Evolutionary conservation across 2,797 vertebrate species (phyloP).

Genomic region (Dallia pectoralis): DNA sequence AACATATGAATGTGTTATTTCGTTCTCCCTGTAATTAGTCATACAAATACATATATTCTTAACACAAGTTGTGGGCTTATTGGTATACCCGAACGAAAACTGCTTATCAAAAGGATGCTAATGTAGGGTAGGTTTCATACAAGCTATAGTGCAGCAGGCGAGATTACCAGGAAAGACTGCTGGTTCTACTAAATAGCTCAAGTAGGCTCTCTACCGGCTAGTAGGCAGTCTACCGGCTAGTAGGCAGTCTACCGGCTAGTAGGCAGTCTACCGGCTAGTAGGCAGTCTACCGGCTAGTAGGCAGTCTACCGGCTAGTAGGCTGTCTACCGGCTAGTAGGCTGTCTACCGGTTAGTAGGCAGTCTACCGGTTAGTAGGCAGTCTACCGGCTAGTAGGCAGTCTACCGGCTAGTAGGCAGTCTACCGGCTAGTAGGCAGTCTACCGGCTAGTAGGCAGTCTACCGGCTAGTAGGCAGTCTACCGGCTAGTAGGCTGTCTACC

Average conservation of each 20-base stretch:
- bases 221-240: too few species aligned
- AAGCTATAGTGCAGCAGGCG: not conserved
- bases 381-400: too few species aligned
- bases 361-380: too few species aligned
- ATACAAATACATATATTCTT: not conserved
- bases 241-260: too few species aligned
- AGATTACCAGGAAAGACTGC: not conserved
- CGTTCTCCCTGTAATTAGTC: not conserved
- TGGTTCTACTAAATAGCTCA: not conserved
- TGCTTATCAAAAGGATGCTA: not conserved
- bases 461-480: too few species aligned
- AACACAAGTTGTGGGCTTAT: not conserved
- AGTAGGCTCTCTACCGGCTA: not conserved
- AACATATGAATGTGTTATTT: not conserved
- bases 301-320: too few species aligned
- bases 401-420: too few species aligned
- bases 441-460: too few species aligned
- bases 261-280: too few species aligned
- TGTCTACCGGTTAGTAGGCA: too few species aligned
- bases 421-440: too few species aligned
- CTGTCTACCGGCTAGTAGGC: slow-evolving; percentile 22
- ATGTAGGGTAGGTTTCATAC: not conserved
- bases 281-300: too few species aligned
- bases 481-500: slow-evolving; percentile 22
- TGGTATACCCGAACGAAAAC: not conserved